A percentile compares a stretch with the other conserved stretches of the same genome.
These are phyloP conservation scores for Phanerotoma sp. DNA, from an alignment of 2,888 invertebrate species.

Conservation along the genomic window DNA sequence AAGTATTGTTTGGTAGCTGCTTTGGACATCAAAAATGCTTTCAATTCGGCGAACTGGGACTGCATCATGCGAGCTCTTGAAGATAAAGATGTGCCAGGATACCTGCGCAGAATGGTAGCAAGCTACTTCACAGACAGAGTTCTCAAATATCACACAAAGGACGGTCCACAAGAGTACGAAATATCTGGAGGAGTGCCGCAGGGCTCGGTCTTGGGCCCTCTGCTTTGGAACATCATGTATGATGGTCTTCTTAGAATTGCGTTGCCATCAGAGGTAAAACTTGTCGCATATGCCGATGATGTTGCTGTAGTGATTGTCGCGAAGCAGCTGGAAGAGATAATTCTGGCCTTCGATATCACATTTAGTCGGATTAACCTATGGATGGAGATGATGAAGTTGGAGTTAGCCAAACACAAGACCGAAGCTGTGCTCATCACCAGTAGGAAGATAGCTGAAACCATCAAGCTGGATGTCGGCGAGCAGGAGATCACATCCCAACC, in stretches of 20 bases:
- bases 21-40: conserved; percentile 33
- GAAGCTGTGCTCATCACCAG: conserved; percentile 29
- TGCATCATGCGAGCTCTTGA: conserved; percentile 28
- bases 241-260: conserved; percentile 14
- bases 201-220: conserved; percentile 24
- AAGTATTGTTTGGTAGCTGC: conserved; percentile 18
- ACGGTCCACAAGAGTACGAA: conserved; percentile 15
- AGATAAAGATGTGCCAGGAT: conserved; percentile 22
- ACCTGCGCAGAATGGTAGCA: conserved; percentile 22
- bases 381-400: conserved; percentile 36
- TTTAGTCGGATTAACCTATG: not conserved
- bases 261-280: conserved; percentile 4
- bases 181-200: conserved; percentile 25
- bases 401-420: conserved; percentile 28
- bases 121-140: conserved; percentile 29
- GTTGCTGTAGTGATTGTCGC: conserved; percentile 19
- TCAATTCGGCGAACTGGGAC: conserved; percentile 35
- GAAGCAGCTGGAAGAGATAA: conserved; percentile 16
- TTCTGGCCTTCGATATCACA: not conserved
- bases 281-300: conserved; percentile 7
- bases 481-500: conserved; percentile 25
- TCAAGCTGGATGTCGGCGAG: conserved; percentile 9
- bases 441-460: conserved; percentile 19
- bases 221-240: conserved; percentile 27
- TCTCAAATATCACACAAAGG: conserved; percentile 24